Evolutionary conservation across 53 echinoderm and acorn worm species (phyloP), one percentile per base, ranked within the genome.

Genomic region (Echinarachnius parma): DNA sequence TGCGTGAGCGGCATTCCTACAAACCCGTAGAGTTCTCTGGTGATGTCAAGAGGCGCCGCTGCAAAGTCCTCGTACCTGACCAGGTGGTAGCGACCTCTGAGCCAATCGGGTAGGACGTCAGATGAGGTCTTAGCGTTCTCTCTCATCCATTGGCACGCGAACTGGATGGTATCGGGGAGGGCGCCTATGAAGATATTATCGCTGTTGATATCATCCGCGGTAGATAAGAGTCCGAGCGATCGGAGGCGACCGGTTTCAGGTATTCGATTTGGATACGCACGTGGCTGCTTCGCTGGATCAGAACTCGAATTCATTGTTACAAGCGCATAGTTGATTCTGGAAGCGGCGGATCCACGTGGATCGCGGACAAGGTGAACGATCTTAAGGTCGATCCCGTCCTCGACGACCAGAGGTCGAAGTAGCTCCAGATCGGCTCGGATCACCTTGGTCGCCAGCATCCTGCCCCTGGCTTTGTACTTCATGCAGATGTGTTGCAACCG

Each of bases 11-110:
- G 81, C 9, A 84, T 57, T 9, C 77, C 72, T 0, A 77, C 64
- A 60, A 89, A 89, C 15, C 50, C 32, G 72, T 89, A 89, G 20
- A 89, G 81, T 20, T 84, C 81, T 50, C 58, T 46, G 20, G 84
- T 75, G 26, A 82, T 67, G 27, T 70, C 69, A 1, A 89, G 27
- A 2, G 89, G 89, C 1, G 76, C 66, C 18, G 42, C 45, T 3
- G 89, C 81, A 45, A 89, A 67, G 45, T 89, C 89, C 44, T 89
- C 89, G 39, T 84, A 89, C 36, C 81, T 76, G 59, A 89, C 77
- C 42, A 89, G 77, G 34, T 89, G 79, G 59, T 89, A 89, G 33
- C 74, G 81, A 2, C 65, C 81, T 64, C 50, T 28, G 3, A 89
- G 60, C 89, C 89, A 89, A 4, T 39, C 55, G 4, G 89, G 89